Conservation (phyloP, 2,113 vertebrate species). For the Beaufortia kweichowensis region DNA sequence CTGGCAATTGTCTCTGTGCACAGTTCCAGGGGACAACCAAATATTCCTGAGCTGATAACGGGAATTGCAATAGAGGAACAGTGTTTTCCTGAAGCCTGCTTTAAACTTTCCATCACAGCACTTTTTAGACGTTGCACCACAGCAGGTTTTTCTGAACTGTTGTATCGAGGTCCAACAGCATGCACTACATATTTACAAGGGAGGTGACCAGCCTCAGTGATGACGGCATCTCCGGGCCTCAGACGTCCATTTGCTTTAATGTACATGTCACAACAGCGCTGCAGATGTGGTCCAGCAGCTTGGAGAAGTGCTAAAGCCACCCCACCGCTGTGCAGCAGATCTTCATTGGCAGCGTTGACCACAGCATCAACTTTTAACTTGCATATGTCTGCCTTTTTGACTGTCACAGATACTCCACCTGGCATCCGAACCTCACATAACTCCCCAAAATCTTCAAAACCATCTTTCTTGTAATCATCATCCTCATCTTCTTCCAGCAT, state of each 20-base stretch:
- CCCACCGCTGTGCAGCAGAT: slow-evolving; percentile 73
- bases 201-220: slow-evolving; percentile 69
- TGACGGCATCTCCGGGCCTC: slow-evolving; percentile 53
- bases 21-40: slow-evolving; percentile 77
- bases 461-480: slow-evolving; percentile 31
- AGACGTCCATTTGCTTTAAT: slow-evolving; percentile 54
- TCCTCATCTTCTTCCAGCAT: slow-evolving; percentile 52
- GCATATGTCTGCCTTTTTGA: slow-evolving; percentile 73
- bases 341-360: slow-evolving; percentile 84
- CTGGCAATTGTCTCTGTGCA: slow-evolving; percentile 73
- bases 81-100: slow-evolving; percentile 57
- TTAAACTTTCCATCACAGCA: slow-evolving; percentile 69
- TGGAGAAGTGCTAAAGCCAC: slow-evolving; percentile 70
- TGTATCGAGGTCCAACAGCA: slow-evolving; percentile 81
- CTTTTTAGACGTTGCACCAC: slow-evolving; percentile 57
- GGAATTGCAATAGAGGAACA: slow-evolving; percentile 81
- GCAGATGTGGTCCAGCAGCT: slow-evolving; percentile 79
- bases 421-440: slow-evolving; percentile 58
- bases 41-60: slow-evolving; percentile 78
- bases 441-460: background rate
- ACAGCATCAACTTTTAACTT: slow-evolving; percentile 73
- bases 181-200: slow-evolving; percentile 82
- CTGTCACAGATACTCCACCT: slow-evolving; percentile 69
- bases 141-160: accelerated
- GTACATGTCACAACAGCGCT: slow-evolving; percentile 69